Base-by-base conservation (phyloP, 2,797 vertebrate species). In the Rhinophrynus dorsalis region DNA sequence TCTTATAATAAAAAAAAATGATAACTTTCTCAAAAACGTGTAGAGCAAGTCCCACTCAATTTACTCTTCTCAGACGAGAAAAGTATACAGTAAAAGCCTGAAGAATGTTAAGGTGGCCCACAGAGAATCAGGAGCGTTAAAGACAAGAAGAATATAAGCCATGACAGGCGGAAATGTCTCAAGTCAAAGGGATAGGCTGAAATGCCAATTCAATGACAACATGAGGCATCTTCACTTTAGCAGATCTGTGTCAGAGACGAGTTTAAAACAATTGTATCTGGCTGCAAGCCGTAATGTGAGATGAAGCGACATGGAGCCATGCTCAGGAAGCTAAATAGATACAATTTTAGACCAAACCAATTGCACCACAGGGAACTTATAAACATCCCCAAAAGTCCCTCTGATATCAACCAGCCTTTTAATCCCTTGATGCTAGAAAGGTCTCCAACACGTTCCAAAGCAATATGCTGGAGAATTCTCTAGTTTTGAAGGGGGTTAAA, bases 101-200 rank as follows among this genome's bases (percentile, higher is more conserved):
- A 54, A 73, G 63, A 47, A 13, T 27, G 47, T 66, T 42, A 45
- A 67, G 57, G 55, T 65, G 59, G 74, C 13, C 75, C 35, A 69
- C 42, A 13, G 78, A 68, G 54, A 77, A 74, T 54, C 50, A 57
- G 17, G 70, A 76, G 73, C 81, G 62, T 69, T 79, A 76, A 77
- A 78, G 78, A 81, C 79, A 80, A 30, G 30, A 33, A 50, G 8
- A 74, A 79, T 74, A 79, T 74, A 73, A 48, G 69, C 37, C 45
- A 51, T 82, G 84, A 87, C 81, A 85, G 78, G 78, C 73, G 70
- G 78, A 80, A 76, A 76, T 17, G 35, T 78, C 85, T 68, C 35
- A 82, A 85, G 79, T 89, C 76, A 27, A 68, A 77, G 65, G 48
- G 56, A 76, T 73, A 82, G 44, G 64, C 78, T 68, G 76, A 82